A percentile compares a stretch with the other conserved stretches of the same genome.
These are phyloP conservation scores for Prenolepis imparis DNA, from an alignment of 2,888 invertebrate species.

Conservation along the genomic window DNA sequence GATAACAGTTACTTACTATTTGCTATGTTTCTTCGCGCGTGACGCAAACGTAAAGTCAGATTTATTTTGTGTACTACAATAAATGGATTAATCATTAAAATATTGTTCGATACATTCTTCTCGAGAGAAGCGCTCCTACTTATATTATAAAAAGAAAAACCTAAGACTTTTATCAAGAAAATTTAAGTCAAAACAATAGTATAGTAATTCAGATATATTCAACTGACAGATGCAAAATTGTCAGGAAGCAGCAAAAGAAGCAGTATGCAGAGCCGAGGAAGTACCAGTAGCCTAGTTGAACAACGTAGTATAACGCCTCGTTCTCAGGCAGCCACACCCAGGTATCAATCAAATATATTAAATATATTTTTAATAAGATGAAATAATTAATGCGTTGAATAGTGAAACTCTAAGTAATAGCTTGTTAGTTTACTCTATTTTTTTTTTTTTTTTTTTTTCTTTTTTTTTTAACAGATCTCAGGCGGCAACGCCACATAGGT, in stretches of 20 bases:
- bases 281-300: slow-evolving; percentile 94
- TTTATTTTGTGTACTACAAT: slow-evolving; percentile 10
- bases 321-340: slow-evolving; percentile 97
- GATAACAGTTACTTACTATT: not conserved
- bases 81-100: not conserved
- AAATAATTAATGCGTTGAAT: not conserved
- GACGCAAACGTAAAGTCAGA: not conserved
- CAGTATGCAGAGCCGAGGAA: slow-evolving; percentile 96
- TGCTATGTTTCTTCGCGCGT: not conserved
- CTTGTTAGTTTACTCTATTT: not conserved
- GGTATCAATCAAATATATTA: slow-evolving; percentile 86
- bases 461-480: slow-evolving; percentile 89
- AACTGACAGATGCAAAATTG: slow-evolving; percentile 89
- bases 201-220: slow-evolving; percentile 73
- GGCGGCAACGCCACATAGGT: slow-evolving; percentile 97
- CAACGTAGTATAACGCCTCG: slow-evolving; percentile 94
- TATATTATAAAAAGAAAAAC: slow-evolving; percentile 14
- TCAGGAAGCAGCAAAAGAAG: slow-evolving; percentile 95
- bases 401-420: not conserved
- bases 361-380: not conserved
- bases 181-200: slow-evolving; percentile 53
- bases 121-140: not conserved
- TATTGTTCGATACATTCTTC: not conserved
- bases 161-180: not conserved
- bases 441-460: too few relatives aligned